phyloP scores from a whole-genome alignment of 2,113 vertebrate genomes.

The Turnix velox region DNA sequence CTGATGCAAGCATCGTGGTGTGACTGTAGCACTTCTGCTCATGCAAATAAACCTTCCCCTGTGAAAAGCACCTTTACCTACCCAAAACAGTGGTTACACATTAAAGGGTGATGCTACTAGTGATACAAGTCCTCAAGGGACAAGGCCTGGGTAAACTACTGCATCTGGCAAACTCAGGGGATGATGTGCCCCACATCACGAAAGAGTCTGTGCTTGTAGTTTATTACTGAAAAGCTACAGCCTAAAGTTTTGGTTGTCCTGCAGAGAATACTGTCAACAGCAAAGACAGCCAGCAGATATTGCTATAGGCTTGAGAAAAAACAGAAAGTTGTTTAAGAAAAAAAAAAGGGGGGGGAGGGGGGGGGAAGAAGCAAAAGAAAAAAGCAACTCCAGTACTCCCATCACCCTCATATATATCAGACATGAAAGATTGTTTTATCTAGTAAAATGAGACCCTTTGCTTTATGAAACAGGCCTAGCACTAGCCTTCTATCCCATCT shows the following conservation, averaged over 20 bases:
- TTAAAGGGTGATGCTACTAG: background rate
- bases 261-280: background rate
- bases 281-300: background rate
- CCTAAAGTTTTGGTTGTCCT: background rate
- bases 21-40: background rate
- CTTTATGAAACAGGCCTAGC: background rate
- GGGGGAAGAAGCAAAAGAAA: too few species aligned
- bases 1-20: background rate
- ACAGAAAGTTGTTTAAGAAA: background rate
- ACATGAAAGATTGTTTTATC: background rate
- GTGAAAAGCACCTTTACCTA: background rate
- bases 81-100: background rate
- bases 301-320: constrained; percentile 2
- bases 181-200: background rate
- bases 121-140: background rate
- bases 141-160: background rate
- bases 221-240: background rate
- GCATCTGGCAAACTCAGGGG: background rate
- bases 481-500: background rate
- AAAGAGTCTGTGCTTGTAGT: background rate
- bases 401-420: background rate
- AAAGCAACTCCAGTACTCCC: background rate
- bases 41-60: background rate
- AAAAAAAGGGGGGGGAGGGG: background rate
- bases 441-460: background rate